Evolutionary conservation across 1,140 invertebrate genomes (phyloP).

Genomic region (Ooceraea biroi): DNA sequence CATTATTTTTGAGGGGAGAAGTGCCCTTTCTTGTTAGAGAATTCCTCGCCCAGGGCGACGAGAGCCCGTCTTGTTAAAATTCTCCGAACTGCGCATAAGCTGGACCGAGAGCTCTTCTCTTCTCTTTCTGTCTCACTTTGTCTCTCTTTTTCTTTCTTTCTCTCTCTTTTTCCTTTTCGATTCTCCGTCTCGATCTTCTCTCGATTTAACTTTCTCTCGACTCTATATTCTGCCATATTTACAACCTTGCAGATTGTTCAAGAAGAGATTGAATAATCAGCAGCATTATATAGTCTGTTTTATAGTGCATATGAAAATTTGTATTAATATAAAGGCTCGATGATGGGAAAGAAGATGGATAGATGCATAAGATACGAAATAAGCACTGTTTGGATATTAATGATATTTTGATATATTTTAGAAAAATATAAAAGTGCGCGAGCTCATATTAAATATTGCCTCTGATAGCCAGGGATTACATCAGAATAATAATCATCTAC

Average conservation of each 20-base stretch:
- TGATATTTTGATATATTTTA: too few relatives aligned
- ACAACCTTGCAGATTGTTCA: slow-evolving; percentile 40
- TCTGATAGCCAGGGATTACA: neutral
- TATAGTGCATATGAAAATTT: neutral
- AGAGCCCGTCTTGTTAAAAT: slow-evolving; percentile 80
- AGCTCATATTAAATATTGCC: neutral
- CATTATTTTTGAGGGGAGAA: slow-evolving; percentile 79
- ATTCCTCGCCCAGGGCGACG: slow-evolving; percentile 79
- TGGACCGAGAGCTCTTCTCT: slow-evolving; percentile 23
- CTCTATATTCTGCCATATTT: slow-evolving; percentile 13
- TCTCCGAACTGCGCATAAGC: slow-evolving; percentile 77
- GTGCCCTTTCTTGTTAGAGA: slow-evolving; percentile 78
- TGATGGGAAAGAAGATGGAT: neutral
- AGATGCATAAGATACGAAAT: neutral
- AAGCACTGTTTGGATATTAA: neutral
- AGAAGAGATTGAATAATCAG: slow-evolving; percentile 13
- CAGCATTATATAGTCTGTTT: neutral
- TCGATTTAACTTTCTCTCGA: neutral
- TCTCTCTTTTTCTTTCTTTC: neutral
- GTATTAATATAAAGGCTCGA: slow-evolving; percentile 4
- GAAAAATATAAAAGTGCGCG: neutral
- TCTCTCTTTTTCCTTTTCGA: slow-evolving; percentile 1
- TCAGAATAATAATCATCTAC: neutral
- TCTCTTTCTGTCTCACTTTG: neutral
- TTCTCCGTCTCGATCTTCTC: neutral